These are phyloP conservation scores for Ceratina calcarata DNA, from an alignment of 1,140 invertebrate genomes.

Conservation along the genomic window DNA sequence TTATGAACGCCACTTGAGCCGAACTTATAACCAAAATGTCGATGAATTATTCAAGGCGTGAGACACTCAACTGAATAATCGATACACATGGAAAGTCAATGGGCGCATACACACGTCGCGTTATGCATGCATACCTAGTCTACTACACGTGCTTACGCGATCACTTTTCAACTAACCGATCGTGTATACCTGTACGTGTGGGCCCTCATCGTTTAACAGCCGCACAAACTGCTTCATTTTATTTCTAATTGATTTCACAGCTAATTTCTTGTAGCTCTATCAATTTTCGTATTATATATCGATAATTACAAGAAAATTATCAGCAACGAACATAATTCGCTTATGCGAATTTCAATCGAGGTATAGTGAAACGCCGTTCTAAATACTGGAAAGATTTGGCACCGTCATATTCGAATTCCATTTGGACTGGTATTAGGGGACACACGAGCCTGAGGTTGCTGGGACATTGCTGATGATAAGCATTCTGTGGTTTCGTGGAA, in stretches of 20 bases:
- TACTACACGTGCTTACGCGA: background rate
- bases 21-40: constrained; percentile 59
- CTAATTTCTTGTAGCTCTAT: background rate
- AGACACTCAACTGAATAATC: constrained; percentile 67
- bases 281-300: too few relatives aligned
- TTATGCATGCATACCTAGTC: constrained; percentile 25
- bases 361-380: background rate
- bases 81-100: constrained; percentile 65
- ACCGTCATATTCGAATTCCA: background rate
- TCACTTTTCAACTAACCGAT: constrained; percentile 3
- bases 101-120: constrained; percentile 23
- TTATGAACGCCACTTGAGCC: constrained; percentile 25
- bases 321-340: too few relatives aligned
- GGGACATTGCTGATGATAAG: constrained; percentile 17
- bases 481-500: constrained; percentile 40
- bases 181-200: too few relatives aligned
- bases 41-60: constrained; percentile 67
- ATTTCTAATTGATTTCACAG: background rate
- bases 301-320: too few relatives aligned
- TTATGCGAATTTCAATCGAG: background rate
- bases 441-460: constrained; percentile 9
- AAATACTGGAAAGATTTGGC: background rate
- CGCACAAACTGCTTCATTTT: constrained; percentile 1
- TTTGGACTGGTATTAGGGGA: constrained; percentile 12
- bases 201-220: background rate